phyloP scores from a whole-genome alignment of 1,140 invertebrate genomes.

The Gerris buenoi region DNA sequence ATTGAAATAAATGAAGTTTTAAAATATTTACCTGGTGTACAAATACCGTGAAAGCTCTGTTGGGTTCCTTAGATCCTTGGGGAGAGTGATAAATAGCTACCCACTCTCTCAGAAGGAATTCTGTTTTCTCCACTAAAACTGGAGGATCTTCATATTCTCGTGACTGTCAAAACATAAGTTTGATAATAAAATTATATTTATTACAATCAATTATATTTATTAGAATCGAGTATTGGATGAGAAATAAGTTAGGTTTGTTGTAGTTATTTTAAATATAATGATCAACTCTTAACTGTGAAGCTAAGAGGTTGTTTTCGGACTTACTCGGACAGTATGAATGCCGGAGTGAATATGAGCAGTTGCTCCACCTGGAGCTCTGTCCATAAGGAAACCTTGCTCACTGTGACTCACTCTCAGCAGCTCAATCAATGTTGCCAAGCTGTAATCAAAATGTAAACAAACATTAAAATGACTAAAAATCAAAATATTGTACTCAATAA shows the following conservation, averaged over 20 bases:
- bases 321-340: conserved; percentile 59
- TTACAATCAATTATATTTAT: too few species aligned
- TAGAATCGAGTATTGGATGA: too few species aligned
- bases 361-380: conserved; percentile 54
- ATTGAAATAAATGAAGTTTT: too few species aligned
- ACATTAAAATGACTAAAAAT: too few species aligned
- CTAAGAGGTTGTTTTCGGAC: too few species aligned
- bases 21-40: conserved; percentile 50
- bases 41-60: conserved; percentile 86
- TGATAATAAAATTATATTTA: too few species aligned
- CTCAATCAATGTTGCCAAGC: conserved; percentile 55
- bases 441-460: conserved; percentile 28
- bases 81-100: conserved; percentile 75
- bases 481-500: too few species aligned
- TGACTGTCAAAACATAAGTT: conserved; percentile 48
- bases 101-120: conserved; percentile 88
- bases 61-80: conserved; percentile 63
- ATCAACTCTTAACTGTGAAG: too few species aligned
- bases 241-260: too few species aligned
- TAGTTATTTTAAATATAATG: too few species aligned
- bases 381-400: conserved; percentile 47
- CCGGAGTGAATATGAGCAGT: conserved; percentile 86
- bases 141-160: conserved; percentile 86
- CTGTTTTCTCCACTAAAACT: conserved; percentile 87
- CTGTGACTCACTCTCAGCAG: conserved; percentile 49